Conservation (phyloP, 37 sponge, comb jelly and placozoan genomes). For the Halichondria panicea region DNA sequence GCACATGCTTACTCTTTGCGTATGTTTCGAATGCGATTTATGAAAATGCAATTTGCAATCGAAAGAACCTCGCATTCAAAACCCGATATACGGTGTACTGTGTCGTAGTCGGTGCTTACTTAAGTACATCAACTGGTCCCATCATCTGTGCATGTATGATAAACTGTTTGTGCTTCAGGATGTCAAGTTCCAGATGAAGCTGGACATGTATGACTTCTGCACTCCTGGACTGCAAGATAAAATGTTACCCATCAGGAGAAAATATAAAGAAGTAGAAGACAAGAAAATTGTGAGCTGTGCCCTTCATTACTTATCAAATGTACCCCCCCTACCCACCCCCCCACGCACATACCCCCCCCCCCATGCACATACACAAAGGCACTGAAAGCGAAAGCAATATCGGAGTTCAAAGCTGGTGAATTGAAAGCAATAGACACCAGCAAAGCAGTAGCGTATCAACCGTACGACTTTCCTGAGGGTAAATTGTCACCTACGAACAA, state of each 20-base stretch:
- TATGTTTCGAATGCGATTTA: no score
- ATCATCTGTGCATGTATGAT: neutral
- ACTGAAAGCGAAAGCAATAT: slow-evolving; percentile 40
- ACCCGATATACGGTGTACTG: no score
- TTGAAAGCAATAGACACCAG: neutral
- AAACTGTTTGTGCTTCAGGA: slow-evolving; percentile 51
- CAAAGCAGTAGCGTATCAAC: slow-evolving; percentile 63
- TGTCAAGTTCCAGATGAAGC: slow-evolving; percentile 78
- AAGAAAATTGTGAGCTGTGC: slow-evolving; percentile 51
- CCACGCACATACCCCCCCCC: no score
- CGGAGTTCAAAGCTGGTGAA: slow-evolving; percentile 26
- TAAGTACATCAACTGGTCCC: neutral
- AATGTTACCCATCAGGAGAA: slow-evolving; percentile 58
- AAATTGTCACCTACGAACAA: neutral
- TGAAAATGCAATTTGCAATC: no score
- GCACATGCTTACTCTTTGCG: no score
- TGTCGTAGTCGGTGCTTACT: neutral
- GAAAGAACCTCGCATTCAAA: no score
- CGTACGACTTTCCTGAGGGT: slow-evolving; percentile 84
- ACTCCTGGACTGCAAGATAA: slow-evolving; percentile 86
- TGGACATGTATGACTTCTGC: slow-evolving; percentile 93
- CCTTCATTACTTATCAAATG: no score
- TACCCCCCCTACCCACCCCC: neutral
- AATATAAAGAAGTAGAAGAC: slow-evolving; percentile 88
- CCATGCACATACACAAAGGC: no score